Evolutionary conservation across 92 coral and sea anemone species (phyloP), one percentile per base, ranked within the genome.

Genomic region (Epizoanthus stellaris): DNA sequence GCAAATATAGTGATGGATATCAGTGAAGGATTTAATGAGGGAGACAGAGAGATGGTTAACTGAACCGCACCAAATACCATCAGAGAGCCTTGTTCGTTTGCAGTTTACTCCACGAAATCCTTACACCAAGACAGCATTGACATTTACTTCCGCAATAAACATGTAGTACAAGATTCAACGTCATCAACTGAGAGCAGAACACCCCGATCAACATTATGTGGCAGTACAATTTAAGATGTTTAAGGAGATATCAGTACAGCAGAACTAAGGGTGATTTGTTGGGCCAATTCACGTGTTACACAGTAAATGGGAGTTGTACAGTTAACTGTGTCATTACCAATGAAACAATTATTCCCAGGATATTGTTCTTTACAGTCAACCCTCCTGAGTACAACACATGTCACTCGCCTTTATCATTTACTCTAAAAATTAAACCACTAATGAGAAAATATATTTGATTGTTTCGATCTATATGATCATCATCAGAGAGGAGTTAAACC

Each of bases 101-200:
- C 91, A 88, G 85, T 83, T 88, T 77, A n/a, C 88, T 34, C 88
- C 88, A 60, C 67, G 67, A 72, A 87, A 82, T 76, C 91, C 80
- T 3, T 88, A 76, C 30, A 21, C 88, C 34, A 53, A 82, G 36
- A 76, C 76, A 8, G 81, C 91, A 15, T 75, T 82, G 21, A 42
- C 40, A 15, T 82, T 75, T 63, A 88, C 88, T 61, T 66, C 70
- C 25, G 14, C 36, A 30, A 65, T 84, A 36, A 23, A 69, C 21
- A 53, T 9, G 88, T 70, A 63, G 64, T 30, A 87, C 91, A 59
- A 62, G 49, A 30, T 80, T 88, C 49, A 65, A 53, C 58, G 85
- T 75, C 88, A 36, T 76, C 56, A 88, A 70, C 75, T 70, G 42
- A 70, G 75, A 70, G 75, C 75, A 70, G 57, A 70, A 39, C 66